These are phyloP conservation scores for Squalus acanthias DNA, from an alignment of 2,797 vertebrate genomes.

Conservation along the genomic window DNA sequence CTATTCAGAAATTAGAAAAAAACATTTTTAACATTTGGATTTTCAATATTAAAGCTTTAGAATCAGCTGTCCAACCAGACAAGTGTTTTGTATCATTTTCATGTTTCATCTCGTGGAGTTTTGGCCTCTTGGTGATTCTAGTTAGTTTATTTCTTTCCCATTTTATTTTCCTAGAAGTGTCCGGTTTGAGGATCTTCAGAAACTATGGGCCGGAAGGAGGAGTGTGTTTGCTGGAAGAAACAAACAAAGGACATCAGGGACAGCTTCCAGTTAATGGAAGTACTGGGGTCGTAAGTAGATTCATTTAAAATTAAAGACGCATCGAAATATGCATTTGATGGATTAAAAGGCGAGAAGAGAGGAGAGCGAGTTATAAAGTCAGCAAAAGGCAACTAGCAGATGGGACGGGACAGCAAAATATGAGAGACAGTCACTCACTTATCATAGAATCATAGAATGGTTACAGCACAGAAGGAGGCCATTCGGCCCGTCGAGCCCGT, in stretches of 20 bases:
- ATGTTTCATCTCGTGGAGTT: not conserved
- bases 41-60: not conserved
- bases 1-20: not conserved
- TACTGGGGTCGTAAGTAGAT: conserved; percentile 85
- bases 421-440: not conserved
- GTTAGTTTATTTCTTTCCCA: not conserved
- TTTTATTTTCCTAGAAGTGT: conserved; percentile 55
- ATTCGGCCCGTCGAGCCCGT: too few species aligned
- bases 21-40: not conserved
- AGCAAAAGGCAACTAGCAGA: not conserved
- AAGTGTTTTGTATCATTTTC: not conserved
- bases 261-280: conserved; percentile 82
- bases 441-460: not conserved
- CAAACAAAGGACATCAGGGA: conserved; percentile 81
- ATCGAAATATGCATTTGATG: not conserved
- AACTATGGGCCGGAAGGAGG: conserved; percentile 76
- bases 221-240: conserved; percentile 80
- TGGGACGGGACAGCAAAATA: not conserved
- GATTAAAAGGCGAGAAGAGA: too few species aligned
- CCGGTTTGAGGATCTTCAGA: conserved; percentile 64
- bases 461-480: too few species aligned
- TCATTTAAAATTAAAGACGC: not conserved
- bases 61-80: not conserved
- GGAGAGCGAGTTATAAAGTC: not conserved
- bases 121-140: not conserved